These are phyloP conservation scores for Phyllotreta striolata DNA, from an alignment of 2,888 invertebrate genomes.

Conservation along the genomic window DNA sequence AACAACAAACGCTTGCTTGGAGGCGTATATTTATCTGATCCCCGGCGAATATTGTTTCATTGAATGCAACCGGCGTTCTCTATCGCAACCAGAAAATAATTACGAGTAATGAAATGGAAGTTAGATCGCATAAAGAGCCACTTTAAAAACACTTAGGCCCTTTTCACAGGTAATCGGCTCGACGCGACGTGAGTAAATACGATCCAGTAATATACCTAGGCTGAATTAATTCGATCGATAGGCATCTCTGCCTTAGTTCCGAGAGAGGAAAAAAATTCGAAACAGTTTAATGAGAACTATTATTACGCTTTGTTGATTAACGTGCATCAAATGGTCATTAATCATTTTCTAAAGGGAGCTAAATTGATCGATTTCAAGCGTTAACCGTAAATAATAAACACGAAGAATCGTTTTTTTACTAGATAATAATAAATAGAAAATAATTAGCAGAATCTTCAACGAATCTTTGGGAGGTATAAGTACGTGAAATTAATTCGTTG, in stretches of 20 bases:
- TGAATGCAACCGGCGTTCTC: constrained; percentile 6
- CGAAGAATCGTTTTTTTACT: too few species aligned
- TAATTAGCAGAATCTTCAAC: too few species aligned
- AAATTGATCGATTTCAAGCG: too few species aligned
- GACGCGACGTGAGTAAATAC: constrained; percentile 26
- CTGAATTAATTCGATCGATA: constrained; percentile 25
- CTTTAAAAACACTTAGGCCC: constrained; percentile 29
- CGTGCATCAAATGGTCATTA: constrained; percentile 22
- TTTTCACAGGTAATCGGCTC: constrained; percentile 18
- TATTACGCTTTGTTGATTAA: constrained; percentile 12
- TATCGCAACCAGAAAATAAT: constrained; percentile 7
- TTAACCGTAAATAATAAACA: too few species aligned
- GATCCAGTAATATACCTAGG: constrained; percentile 12
- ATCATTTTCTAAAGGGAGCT: background rate
- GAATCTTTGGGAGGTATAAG: too few species aligned
- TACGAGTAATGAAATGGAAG: constrained; percentile 17
- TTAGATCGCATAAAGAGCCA: constrained; percentile 21
- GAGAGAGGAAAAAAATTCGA: constrained; percentile 31
- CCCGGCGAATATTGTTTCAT: constrained; percentile 8
- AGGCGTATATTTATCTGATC: constrained; percentile 9
- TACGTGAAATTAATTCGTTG: too few species aligned
- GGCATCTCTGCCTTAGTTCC: constrained; percentile 22
- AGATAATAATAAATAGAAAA: too few species aligned
- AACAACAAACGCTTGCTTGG: background rate
- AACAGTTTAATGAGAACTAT: constrained; percentile 19